Evolutionary conservation across 2,113 vertebrate genomes (phyloP).

Genomic region (Lynx canadensis): DNA sequence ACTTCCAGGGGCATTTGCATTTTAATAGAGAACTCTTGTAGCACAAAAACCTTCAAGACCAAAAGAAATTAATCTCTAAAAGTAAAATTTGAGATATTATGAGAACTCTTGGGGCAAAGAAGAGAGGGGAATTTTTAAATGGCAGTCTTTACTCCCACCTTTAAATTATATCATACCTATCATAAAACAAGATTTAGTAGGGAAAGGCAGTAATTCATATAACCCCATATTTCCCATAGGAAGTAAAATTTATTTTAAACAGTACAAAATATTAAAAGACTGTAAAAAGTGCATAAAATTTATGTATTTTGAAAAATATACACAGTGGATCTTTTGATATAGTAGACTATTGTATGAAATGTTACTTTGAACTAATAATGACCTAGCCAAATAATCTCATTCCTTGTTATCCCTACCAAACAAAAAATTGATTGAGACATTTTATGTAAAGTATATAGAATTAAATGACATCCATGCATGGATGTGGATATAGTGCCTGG

Average conservation of each 20-base stretch:
- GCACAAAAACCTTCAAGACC: constrained; percentile 31
- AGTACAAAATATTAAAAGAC: not conserved
- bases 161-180: not conserved
- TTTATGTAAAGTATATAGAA: not conserved
- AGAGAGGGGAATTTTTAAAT: not conserved
- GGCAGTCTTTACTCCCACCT: not conserved
- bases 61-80: constrained; percentile 70
- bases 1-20: not conserved
- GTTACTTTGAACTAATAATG: not conserved
- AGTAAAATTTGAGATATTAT: constrained; percentile 55
- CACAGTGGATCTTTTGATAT: not conserved
- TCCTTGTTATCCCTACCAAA: not conserved
- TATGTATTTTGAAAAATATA: constrained; percentile 6
- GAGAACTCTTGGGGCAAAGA: constrained; percentile 3
- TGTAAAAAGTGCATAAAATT: not conserved
- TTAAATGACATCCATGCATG: not conserved
- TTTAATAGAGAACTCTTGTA: constrained; percentile 55
- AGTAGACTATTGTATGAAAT: not conserved
- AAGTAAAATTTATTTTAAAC: constrained; percentile 32
- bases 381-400: not conserved
- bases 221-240: not conserved
- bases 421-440: not conserved
- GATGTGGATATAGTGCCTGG: not conserved
- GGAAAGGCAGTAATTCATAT: not conserved
- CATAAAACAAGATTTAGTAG: not conserved